Conservation (phyloP, 1,140 invertebrate species). For the Muscidifurax raptorellus region DNA sequence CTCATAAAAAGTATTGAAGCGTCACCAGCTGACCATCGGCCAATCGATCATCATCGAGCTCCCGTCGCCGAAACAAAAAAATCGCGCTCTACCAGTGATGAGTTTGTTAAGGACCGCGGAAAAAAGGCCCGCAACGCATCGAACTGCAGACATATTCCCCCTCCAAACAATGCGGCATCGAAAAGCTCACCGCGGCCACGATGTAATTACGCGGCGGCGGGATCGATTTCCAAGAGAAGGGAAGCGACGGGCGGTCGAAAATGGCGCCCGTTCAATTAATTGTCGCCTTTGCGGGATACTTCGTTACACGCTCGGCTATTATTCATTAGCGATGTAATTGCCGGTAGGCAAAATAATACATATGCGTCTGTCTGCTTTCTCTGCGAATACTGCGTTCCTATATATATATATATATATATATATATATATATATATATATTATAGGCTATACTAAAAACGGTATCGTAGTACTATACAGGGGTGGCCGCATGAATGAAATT, state of each 20-base stretch:
- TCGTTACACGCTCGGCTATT: slow-evolving; percentile 18
- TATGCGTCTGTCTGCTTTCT: not conserved
- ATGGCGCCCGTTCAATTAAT: slow-evolving; percentile 38
- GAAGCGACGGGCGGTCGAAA: not conserved
- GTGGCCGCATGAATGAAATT: not conserved
- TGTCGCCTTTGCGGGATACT: slow-evolving; percentile 20
- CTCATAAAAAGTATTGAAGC: not conserved
- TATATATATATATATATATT: no score
- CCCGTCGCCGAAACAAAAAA: not conserved
- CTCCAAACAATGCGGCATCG: not conserved
- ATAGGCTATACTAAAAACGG: not conserved
- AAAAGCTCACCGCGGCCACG: not conserved
- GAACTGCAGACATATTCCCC: no score
- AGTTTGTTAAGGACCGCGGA: not conserved
- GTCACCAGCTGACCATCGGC: not conserved
- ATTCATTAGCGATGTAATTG: slow-evolving; percentile 41
- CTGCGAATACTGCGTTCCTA: no score
- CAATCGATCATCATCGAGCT: not conserved
- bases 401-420: no score
- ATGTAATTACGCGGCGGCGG: slow-evolving; percentile 16
- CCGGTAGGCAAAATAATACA: slow-evolving; percentile 12
- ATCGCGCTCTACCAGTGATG: not conserved
- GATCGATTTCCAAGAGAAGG: slow-evolving; percentile 23
- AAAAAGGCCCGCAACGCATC: not conserved
- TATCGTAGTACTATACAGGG: not conserved